Percentiles rank a stretch among this genome's conserved stretches.
Conservation (phyloP, 92 coral and sea anemone genomes). For the Nematostella vectensis region DNA sequence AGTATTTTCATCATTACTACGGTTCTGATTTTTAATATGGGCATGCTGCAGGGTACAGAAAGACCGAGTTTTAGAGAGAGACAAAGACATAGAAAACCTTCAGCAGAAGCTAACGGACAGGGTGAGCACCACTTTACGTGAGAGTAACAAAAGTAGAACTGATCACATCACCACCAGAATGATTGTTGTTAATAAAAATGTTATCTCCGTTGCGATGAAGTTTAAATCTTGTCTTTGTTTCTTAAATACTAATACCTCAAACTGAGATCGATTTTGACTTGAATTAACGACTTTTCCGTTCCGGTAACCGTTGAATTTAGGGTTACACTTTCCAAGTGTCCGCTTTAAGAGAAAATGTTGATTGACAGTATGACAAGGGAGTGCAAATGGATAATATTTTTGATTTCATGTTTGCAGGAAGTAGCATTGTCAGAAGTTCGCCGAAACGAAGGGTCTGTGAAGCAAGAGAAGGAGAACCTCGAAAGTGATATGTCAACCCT, state of each 20-base stretch:
- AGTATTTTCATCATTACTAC: too few species aligned
- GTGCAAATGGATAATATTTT: too few species aligned
- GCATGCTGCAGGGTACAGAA: slow-evolving; percentile 79
- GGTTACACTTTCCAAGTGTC: too few species aligned
- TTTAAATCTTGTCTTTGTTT: too few species aligned
- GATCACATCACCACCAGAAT: neutral
- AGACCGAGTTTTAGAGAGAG: slow-evolving; percentile 77
- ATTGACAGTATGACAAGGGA: too few species aligned
- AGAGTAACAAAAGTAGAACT: neutral
- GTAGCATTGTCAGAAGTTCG: slow-evolving; percentile 36
- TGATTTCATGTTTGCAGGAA: slow-evolving; percentile 39
- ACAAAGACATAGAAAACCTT: slow-evolving; percentile 57
- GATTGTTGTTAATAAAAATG: neutral
- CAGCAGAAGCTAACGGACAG: slow-evolving; percentile 57
- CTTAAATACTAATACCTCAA: too few species aligned
- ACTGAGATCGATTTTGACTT: too few species aligned
- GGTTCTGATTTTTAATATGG: too few species aligned
- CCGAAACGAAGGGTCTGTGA: slow-evolving; percentile 36
- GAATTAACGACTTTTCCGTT: too few species aligned
- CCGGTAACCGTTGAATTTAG: too few species aligned
- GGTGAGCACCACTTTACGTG: slow-evolving; percentile 26
- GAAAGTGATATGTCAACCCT: slow-evolving; percentile 50
- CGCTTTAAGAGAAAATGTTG: too few species aligned
- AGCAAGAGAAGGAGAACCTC: slow-evolving; percentile 58
- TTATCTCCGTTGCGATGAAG: too few species aligned